Base-by-base conservation (phyloP, 2,888 invertebrate genomes). In the Andricus quercusramuli region DNA sequence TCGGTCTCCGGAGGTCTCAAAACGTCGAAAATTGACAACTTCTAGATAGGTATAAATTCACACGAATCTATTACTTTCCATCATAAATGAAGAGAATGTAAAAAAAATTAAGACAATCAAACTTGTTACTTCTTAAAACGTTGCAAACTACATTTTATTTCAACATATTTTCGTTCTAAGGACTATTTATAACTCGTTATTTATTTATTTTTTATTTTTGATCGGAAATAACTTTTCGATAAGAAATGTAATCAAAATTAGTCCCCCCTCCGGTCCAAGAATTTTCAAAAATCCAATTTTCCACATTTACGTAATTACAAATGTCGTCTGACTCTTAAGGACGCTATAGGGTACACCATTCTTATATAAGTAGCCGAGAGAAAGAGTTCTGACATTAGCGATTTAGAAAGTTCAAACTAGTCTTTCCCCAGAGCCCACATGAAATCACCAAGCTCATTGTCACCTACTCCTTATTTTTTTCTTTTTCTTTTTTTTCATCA, bases 381-480 rank as follows among this genome's bases (percentile, higher is more conserved):
- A 84, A 67, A 80, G 77, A 64, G 83, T 83, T 86, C 88, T 91
- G 90, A 92, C 91, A 91, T 92, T 92, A 91, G 91, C 89, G 88
- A 86, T 92, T 92, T 92, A 92, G 92, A 92, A 92, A 92, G 92
- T 92, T 86, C 81, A 81, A 81, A 79, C 80, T 83, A 84, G 83
- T 86, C 86, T 86, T 67, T 51, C 51, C 29, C 65, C 37, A 2
- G 8, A 41, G 59, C 29, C 20, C 32, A 64, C 64, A 77, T n/a
- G n/a, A 74, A 74, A 56, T 56, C 29, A 47, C 6, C 51, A 74
- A 74, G n/a, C 51, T 74, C 74, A 29, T 56, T 51, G 17, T 11
- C 13, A 20, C 25, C 25, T 6, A 44, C 11, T 68, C 22, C 41
- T 25, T 3, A 25, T 20, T 51, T 44, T 37, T 11, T 59, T 37